phyloP scores from a whole-genome alignment of 2,888 invertebrate species.

The Adelognathus sp. region DNA sequence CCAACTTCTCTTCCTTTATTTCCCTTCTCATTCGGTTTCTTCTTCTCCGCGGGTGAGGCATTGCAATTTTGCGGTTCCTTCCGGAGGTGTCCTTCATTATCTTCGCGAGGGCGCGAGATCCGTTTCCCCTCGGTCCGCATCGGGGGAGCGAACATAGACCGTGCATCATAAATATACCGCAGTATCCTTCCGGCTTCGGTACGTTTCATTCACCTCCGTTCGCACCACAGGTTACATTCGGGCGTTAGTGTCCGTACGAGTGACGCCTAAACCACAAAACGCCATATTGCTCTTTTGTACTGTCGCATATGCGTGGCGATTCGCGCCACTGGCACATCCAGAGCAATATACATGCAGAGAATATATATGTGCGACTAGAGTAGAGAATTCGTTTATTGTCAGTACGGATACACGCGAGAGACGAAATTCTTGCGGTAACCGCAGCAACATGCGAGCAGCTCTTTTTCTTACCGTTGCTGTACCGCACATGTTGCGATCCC shows the following conservation, averaged over 20 bases:
- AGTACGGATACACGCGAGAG: not conserved
- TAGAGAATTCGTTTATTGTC: slow-evolving; percentile 23
- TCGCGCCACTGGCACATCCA: slow-evolving; percentile 55
- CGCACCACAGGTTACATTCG: not conserved
- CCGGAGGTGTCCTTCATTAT: slow-evolving; percentile 45
- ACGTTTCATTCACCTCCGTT: slow-evolving; percentile 22
- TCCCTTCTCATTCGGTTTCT: not conserved
- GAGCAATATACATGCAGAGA: too few species aligned
- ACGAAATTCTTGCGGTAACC: slow-evolving; percentile 9
- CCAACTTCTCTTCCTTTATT: slow-evolving; percentile 9
- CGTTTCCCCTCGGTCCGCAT: not conserved
- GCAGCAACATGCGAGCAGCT: slow-evolving; percentile 19
- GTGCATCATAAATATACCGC: slow-evolving; percentile 47
- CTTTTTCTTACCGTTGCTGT: not conserved
- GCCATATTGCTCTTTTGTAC: slow-evolving; percentile 75
- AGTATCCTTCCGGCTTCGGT: slow-evolving; percentile 55
- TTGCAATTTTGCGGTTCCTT: slow-evolving; percentile 55
- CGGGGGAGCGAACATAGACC: slow-evolving; percentile 11
- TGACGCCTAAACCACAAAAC: slow-evolving; percentile 75
- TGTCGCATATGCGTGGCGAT: slow-evolving; percentile 60
- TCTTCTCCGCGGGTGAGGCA: not conserved
- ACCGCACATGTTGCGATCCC: slow-evolving; percentile 41
- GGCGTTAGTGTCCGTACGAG: slow-evolving; percentile 31
- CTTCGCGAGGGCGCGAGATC: slow-evolving; percentile 44
- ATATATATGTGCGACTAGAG: not conserved